A percentile compares a stretch with the other conserved stretches of the same genome.
Evolutionary conservation across 1,140 invertebrate species (phyloP).

Genomic region (Neomicropteryx cornuta): DNA sequence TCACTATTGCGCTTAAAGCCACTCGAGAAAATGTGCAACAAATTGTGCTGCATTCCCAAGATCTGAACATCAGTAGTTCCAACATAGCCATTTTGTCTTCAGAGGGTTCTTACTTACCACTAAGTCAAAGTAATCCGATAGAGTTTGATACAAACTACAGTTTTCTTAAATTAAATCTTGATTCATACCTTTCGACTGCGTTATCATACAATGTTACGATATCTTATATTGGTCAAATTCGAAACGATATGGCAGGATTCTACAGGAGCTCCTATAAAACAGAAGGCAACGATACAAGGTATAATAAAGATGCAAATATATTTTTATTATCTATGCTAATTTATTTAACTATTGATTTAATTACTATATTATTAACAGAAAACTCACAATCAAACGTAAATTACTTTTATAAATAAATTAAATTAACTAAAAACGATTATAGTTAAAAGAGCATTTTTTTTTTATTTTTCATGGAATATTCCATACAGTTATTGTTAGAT

Average conservation of each 20-base stretch:
- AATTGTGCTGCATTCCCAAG: slow-evolving; percentile 53
- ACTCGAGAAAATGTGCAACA: slow-evolving; percentile 15
- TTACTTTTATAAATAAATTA: too few relatives aligned
- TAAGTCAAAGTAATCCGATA: slow-evolving; percentile 17
- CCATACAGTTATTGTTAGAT: too few relatives aligned
- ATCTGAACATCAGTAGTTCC: slow-evolving; percentile 37
- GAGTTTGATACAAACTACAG: slow-evolving; percentile 24
- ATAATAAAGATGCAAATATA: too few relatives aligned
- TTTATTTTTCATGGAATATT: too few relatives aligned
- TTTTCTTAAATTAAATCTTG: slow-evolving; percentile 28
- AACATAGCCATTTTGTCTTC: slow-evolving; percentile 23
- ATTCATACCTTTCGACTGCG: slow-evolving; percentile 18
- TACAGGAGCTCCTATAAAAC: slow-evolving; percentile 76
- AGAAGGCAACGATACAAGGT: too few relatives aligned
- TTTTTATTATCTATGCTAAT: too few relatives aligned
- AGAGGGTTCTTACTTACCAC: slow-evolving; percentile 14
- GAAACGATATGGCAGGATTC: slow-evolving; percentile 59
- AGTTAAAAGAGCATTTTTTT: too few relatives aligned
- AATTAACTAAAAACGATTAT: too few relatives aligned
- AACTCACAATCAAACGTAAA: too few relatives aligned
- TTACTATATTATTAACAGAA: too few relatives aligned
- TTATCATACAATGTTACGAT: slow-evolving; percentile 34
- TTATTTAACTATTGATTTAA: too few relatives aligned
- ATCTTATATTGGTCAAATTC: slow-evolving; percentile 39
- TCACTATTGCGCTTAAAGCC: slow-evolving; percentile 37